A percentile compares a stretch with the other conserved stretches of the same genome.
Evolutionary conservation across 2,113 vertebrate species (phyloP).

Genomic region (Bucco capensis): DNA sequence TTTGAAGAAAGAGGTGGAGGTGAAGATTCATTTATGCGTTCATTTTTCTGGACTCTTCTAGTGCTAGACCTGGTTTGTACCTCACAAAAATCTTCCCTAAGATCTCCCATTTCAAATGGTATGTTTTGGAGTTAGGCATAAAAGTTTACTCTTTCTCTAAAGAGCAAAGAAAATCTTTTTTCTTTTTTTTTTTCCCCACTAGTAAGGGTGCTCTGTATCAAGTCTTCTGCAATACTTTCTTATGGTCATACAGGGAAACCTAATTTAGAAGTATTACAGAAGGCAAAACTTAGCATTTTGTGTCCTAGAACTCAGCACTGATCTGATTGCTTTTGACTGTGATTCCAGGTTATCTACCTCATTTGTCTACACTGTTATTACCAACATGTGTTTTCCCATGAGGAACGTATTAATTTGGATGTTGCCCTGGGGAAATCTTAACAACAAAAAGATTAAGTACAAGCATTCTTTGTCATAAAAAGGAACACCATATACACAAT

Average conservation of each 20-base stretch:
- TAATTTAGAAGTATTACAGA: slow-evolving; percentile 29
- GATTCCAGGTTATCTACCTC: slow-evolving; percentile 56
- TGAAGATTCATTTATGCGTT: background rate
- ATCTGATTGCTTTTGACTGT: slow-evolving; percentile 50
- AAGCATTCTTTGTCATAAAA: slow-evolving; percentile 21
- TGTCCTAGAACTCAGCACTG: background rate
- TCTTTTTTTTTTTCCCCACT: too few species aligned
- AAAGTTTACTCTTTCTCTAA: background rate
- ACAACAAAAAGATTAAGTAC: background rate
- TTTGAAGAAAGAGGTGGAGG: background rate
- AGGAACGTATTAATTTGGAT: slow-evolving; percentile 38
- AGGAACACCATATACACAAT: background rate
- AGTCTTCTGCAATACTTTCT: background rate
- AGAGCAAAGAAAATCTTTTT: background rate
- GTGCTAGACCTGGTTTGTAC: background rate
- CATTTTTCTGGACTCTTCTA: background rate
- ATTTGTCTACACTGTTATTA: slow-evolving; percentile 41
- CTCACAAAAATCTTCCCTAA: background rate
- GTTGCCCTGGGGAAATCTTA: slow-evolving; percentile 33
- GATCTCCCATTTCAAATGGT: background rate
- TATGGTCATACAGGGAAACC: background rate
- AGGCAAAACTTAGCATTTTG: slow-evolving; percentile 10
- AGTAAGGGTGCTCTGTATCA: background rate
- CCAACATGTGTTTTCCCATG: slow-evolving; percentile 43
- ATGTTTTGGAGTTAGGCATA: background rate